A percentile compares a stretch with the other conserved stretches of the same genome.
These are phyloP conservation scores for Tillus elongatus DNA, from an alignment of 2,888 invertebrate species.

Conservation along the genomic window DNA sequence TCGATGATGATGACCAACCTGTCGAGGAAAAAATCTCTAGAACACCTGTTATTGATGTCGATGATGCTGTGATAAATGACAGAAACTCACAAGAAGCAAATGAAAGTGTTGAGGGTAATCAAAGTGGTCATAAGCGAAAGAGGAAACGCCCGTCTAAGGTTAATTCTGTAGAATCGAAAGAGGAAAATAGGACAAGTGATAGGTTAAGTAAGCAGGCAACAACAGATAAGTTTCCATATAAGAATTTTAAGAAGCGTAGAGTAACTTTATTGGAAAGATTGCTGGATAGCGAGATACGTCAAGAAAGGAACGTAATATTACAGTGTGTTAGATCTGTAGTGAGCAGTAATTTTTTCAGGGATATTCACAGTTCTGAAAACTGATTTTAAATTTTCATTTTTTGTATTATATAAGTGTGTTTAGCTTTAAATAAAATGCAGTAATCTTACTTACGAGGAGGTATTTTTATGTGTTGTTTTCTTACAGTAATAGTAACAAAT, in stretches of 20 bases:
- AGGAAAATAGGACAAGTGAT: constrained; percentile 26
- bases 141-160: constrained; percentile 16
- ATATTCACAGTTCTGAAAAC: no score
- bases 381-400: no score
- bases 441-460: no score
- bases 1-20: constrained; percentile 44
- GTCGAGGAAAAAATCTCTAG: constrained; percentile 43
- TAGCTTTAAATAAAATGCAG: no score
- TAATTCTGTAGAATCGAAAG: constrained; percentile 25
- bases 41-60: constrained; percentile 26
- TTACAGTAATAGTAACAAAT: no score
- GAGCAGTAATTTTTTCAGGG: constrained; percentile 66
- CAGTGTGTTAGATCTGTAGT: constrained; percentile 79
- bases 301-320: constrained; percentile 77
- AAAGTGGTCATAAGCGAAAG: constrained; percentile 11
- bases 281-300: constrained; percentile 66
- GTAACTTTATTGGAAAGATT: constrained; percentile 61
- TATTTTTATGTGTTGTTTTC: no score
- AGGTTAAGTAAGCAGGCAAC: constrained; percentile 12
- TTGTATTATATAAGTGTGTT: no score
- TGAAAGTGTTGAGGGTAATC: constrained; percentile 8
- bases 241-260: constrained; percentile 32
- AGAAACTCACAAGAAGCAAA: constrained; percentile 6
- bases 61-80: background rate
- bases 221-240: constrained; percentile 22